Evolutionary conservation across 2,797 vertebrate species (phyloP).

Genomic region (Danio kyathit): DNA sequence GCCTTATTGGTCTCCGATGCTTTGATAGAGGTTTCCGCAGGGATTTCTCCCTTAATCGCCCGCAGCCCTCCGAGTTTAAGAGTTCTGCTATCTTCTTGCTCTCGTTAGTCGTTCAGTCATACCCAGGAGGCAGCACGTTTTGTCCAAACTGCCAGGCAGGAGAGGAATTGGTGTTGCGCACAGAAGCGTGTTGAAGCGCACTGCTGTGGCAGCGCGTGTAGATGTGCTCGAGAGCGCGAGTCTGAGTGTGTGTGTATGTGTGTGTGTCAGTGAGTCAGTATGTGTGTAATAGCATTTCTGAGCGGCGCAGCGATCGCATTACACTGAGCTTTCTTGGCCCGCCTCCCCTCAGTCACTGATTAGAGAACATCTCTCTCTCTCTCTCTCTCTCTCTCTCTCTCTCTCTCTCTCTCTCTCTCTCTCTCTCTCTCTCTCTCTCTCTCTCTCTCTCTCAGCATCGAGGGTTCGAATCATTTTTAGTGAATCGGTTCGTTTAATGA

Average conservation of each 20-base stretch:
- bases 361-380: constrained; percentile 66
- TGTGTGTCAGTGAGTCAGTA: constrained; percentile 51
- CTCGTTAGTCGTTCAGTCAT: background rate
- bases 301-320: constrained; percentile 85
- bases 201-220: constrained; percentile 32
- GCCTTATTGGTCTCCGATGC: constrained; percentile 22
- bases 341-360: constrained; percentile 80
- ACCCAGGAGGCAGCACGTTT: constrained; percentile 21
- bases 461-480: background rate
- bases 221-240: constrained; percentile 27
- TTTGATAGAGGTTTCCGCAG: constrained; percentile 33
- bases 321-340: constrained; percentile 84
- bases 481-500: background rate
- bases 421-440: constrained; percentile 40
- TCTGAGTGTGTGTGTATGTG: constrained; percentile 54
- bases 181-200: constrained; percentile 35
- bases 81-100: constrained; percentile 13
- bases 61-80: constrained; percentile 11
- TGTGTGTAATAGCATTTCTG: constrained; percentile 80
- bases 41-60: constrained; percentile 24
- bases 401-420: constrained; percentile 20
- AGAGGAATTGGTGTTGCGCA: constrained; percentile 20
- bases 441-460: background rate
- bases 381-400: constrained; percentile 39
- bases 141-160: constrained; percentile 22